Evolutionary conservation across 2,113 vertebrate species (phyloP), one percentile per base, ranked within the genome.

Genomic region (human (Homo sapiens)): DNA sequence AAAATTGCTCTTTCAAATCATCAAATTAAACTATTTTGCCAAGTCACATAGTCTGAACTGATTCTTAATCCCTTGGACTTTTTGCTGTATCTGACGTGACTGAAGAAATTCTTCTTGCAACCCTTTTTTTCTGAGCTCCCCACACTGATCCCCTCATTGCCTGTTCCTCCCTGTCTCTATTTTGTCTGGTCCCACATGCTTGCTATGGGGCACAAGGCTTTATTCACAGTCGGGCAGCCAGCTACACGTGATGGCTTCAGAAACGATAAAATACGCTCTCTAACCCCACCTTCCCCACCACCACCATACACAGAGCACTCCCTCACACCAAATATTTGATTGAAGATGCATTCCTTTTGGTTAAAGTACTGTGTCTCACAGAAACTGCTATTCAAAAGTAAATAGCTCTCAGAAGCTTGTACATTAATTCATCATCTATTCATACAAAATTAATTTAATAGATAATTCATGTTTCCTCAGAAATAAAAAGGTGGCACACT

Each of bases 381-480:
- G 85, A 81, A 93, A n/a, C 79, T 45, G 81, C 73, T 45, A 43
- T 89, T 52, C 72, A 91, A 84, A 92, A 64, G 22, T 14, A 83
- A 92, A 55, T 79, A 38, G 20, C 30, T 73, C 73, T n/a, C 13
- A 66, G 78, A 86, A 57, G 59, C 4, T 32, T 80, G 18, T 82
- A 64, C 27, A 16, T 40, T 83, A 76, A 79, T 38, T 82, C 40
- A 38, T 79, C 52, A 64, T 8, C 18, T 66, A 73, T 23, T 82
- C 81, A 76, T 45, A 55, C 8, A 40, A 89, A 95, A 59, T 68
- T 85, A 50, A 86, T 61, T 68, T 85, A 50, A 86, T 61, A 84
- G 70, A 61, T 75, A 94, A 92, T 59, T 92, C 64, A 40, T 27
- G 14, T 90, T 92, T 84, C 50, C 35, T 97, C 76, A 84, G 87